phyloP scores from a whole-genome alignment of 2,888 invertebrate genomes.

The Drosophila eohydei region DNA sequence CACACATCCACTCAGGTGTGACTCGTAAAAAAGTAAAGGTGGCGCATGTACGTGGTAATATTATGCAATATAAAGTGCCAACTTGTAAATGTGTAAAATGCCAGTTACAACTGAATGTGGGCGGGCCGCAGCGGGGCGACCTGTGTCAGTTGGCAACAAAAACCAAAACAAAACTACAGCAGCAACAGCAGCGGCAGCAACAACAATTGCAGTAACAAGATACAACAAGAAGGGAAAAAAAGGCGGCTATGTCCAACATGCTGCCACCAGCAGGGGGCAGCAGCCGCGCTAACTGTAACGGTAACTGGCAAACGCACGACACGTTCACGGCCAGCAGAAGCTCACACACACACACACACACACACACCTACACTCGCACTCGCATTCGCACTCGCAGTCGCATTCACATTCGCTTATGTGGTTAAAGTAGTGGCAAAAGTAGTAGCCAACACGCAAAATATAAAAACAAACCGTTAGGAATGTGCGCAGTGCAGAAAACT shows the following conservation, averaged over 20 bases:
- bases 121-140: background rate
- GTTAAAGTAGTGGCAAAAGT: slow-evolving; percentile 71
- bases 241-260: slow-evolving; percentile 35
- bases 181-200: slow-evolving; percentile 4
- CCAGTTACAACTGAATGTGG: slow-evolving; percentile 62
- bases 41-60: slow-evolving; percentile 74
- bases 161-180: slow-evolving; percentile 55
- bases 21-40: slow-evolving; percentile 62
- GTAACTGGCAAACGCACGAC: slow-evolving; percentile 57
- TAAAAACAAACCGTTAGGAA: slow-evolving; percentile 27
- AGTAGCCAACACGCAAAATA: slow-evolving; percentile 58
- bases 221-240: background rate
- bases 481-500: background rate
- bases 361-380: slow-evolving; percentile 1
- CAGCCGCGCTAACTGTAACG: slow-evolving; percentile 41
- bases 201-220: slow-evolving; percentile 44
- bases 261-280: slow-evolving; percentile 40
- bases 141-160: slow-evolving; percentile 40
- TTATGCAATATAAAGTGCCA: slow-evolving; percentile 80
- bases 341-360: slow-evolving; percentile 17
- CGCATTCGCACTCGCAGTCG: slow-evolving; percentile 5
- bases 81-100: slow-evolving; percentile 80
- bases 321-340: slow-evolving; percentile 44
- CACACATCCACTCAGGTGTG: slow-evolving; percentile 30
- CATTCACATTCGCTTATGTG: slow-evolving; percentile 63